Conservation (phyloP, 2,113 vertebrate species). For the Clinocottus analis region DNA sequence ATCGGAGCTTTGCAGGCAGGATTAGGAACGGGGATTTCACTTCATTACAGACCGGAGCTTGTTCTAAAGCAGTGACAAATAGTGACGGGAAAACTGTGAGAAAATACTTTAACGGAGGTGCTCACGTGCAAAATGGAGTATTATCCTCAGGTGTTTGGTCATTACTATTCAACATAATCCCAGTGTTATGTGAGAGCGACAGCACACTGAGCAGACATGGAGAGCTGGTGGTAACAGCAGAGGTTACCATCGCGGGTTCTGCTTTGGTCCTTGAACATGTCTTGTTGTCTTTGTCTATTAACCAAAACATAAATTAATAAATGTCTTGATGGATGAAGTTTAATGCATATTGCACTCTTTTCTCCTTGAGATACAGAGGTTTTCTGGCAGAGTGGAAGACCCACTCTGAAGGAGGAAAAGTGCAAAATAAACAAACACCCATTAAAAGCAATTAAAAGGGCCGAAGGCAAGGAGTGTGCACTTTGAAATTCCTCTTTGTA, state of each 20-base stretch:
- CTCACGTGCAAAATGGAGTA: neutral
- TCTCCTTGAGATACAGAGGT: neutral
- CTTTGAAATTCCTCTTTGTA: slow-evolving; percentile 4
- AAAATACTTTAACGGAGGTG: neutral
- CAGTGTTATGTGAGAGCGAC: neutral
- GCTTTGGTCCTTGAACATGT: no score
- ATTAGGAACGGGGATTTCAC: neutral
- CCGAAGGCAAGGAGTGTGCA: neutral
- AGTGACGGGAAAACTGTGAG: neutral
- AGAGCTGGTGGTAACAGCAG: neutral
- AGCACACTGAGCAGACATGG: neutral
- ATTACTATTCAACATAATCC: neutral
- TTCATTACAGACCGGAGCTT: neutral
- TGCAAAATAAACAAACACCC: neutral
- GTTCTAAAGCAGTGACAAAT: neutral
- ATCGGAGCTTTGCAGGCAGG: neutral
- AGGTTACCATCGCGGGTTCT: no score
- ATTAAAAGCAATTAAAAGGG: neutral
- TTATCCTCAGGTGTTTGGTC: neutral
- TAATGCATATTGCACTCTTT: neutral
- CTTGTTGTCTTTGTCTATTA: neutral
- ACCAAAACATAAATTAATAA: neutral
- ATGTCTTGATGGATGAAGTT: neutral
- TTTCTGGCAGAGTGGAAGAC: neutral
- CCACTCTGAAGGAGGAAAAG: neutral